phyloP scores from a whole-genome alignment of 2,113 vertebrate genomes.

The Eretmochelys imbricata region DNA sequence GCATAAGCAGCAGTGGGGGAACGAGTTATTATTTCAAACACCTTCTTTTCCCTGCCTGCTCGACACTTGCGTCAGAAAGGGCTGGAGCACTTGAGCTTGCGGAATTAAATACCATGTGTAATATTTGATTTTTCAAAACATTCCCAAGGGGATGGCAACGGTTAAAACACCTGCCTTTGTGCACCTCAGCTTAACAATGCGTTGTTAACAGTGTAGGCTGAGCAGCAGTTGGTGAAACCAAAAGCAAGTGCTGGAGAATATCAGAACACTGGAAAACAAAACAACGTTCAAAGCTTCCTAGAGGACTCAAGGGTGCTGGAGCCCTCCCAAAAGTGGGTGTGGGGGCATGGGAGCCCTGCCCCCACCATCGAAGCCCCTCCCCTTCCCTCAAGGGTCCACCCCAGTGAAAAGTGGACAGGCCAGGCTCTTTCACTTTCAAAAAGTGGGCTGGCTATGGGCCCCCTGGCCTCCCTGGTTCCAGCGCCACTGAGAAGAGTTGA shows the following conservation, averaged over 20 bases:
- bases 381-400: no score
- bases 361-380: background rate
- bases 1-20: background rate
- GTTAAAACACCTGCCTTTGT: background rate
- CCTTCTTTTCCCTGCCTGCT: background rate
- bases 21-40: rapidly evolving
- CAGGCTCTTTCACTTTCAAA: no score
- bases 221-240: constrained; percentile 13
- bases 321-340: background rate
- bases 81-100: background rate
- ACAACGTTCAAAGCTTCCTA: rapidly evolving
- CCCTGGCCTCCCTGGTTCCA: no score
- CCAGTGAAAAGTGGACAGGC: no score
- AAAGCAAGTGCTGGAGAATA: background rate
- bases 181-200: background rate
- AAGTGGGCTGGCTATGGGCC: no score
- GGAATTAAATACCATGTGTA: rapidly evolving
- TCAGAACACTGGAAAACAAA: background rate
- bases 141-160: rapidly evolving
- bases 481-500: background rate
- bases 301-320: rapidly evolving
- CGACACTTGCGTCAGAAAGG: background rate
- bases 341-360: rapidly evolving
- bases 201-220: background rate
- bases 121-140: constrained; percentile 6